phyloP scores from a whole-genome alignment of 2,888 invertebrate species.

The Spisula solida region DNA sequence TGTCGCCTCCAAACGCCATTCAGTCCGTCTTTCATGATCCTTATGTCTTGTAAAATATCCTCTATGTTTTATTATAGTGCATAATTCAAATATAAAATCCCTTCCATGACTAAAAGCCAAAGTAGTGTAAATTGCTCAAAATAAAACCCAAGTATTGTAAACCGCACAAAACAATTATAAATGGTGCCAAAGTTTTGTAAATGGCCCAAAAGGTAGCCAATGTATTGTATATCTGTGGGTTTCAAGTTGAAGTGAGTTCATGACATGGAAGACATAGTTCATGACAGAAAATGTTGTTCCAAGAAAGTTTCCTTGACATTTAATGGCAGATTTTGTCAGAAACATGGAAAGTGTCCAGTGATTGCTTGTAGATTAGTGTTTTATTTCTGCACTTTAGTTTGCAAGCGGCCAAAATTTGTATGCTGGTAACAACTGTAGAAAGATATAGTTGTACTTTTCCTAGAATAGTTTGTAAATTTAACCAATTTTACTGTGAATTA shows the following conservation, averaged over 20 bases:
- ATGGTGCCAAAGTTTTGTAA: too few species aligned
- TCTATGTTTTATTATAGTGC: not conserved
- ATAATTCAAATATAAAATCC: too few species aligned
- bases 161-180: too few species aligned
- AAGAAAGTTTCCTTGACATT: not conserved
- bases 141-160: too few species aligned
- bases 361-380: not conserved
- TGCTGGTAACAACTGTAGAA: not conserved
- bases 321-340: constrained; percentile 1
- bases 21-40: not conserved
- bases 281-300: constrained; percentile 8
- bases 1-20: not conserved
- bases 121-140: too few species aligned
- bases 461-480: not conserved
- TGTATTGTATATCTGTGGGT: too few species aligned
- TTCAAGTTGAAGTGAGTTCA: too few species aligned
- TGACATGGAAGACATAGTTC: not conserved
- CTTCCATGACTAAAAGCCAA: too few species aligned
- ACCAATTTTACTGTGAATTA: not conserved
- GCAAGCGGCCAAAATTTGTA: not conserved
- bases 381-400: not conserved
- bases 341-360: not conserved
- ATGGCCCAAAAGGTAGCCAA: too few species aligned
- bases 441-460: not conserved
- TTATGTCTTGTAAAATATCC: not conserved